Base-by-base conservation (phyloP, 2,888 invertebrate genomes). In the Lacanobia oleracea region DNA sequence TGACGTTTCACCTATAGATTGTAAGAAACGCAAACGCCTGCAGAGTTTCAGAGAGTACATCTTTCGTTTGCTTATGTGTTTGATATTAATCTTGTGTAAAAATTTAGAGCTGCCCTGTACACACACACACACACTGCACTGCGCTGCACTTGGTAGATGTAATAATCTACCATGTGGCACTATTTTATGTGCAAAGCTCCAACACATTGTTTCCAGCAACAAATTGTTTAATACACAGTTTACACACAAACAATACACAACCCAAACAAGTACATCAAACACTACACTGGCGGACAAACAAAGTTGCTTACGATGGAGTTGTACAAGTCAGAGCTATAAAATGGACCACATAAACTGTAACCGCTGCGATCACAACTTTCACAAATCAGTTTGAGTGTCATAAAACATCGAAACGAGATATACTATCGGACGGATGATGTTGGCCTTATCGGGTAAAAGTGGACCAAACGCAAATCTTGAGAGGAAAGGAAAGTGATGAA, bases 371-470 rank as follows among this genome's bases (percentile, higher is more conserved):
- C 72, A 75, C 83, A 83, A 76, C 56, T 81, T 79, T 72, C 66
- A 71, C 63, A 76, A 84, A 86, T 82, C 88, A 81, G 82, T 77
- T 83, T 75, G 54, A 65, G 64, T 77, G 72, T 83, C 82, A 86
- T 87, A 86, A 87, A 87, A 81, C 75, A 79, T 77, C n/a, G 54
- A 57, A 70, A 70, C 45, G 72, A 83, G 76, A 80, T 80, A 67
- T 66, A 72, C 45, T 56, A 57, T 70, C 37, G 37, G 43, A 45
- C 64, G 64, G 67, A 43, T 62, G 56, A 54, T 45, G 23, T 48
- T 1, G 50, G 56, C 10, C 21, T 72, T 62, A 73, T 60, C 53
- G n/a, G 9, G 27, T 37, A 61, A 40, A 61, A 8, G 45, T 12
- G 9, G 45, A 14, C 18, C 14, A 23, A 54, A 79, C 6, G 56